A percentile compares a stretch with the other conserved stretches of the same genome.
phyloP scores from a whole-genome alignment of 2,888 invertebrate species.

The Amblyjoppa proteus region DNA sequence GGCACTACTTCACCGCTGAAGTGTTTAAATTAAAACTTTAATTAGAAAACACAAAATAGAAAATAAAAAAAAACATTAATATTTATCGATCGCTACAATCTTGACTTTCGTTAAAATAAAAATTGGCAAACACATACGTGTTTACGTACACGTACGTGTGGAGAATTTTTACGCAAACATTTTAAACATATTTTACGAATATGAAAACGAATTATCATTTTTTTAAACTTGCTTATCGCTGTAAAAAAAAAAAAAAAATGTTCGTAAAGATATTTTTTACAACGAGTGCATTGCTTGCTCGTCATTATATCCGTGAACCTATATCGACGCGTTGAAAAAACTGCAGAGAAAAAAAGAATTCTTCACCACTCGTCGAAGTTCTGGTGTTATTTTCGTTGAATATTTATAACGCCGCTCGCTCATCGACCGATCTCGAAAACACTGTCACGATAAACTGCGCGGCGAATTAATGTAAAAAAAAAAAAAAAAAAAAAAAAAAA shows the following conservation, averaged over 20 bases:
- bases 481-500: constrained; percentile 2
- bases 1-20: constrained; percentile 21
- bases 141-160: neutral
- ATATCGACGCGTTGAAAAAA: constrained; percentile 2
- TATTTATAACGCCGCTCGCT: constrained; percentile 38
- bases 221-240: no score
- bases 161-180: neutral
- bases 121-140: neutral
- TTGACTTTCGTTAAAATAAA: constrained; percentile 44
- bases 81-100: constrained; percentile 24
- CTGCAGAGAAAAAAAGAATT: constrained; percentile 49
- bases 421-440: constrained; percentile 25
- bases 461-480: constrained; percentile 8
- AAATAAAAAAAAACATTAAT: constrained; percentile 1
- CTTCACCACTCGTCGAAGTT: constrained; percentile 4
- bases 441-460: constrained; percentile 11
- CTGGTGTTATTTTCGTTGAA: constrained; percentile 19
- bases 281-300: no score
- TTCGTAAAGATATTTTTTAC: neutral
- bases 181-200: neutral
- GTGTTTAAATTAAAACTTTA: constrained; percentile 17
- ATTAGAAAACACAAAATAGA: neutral
- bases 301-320: neutral
- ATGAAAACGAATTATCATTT: neutral
- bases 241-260: no score